A percentile compares a stretch with the other conserved stretches of the same genome.
These are phyloP conservation scores for Dryomyza anilis DNA, from an alignment of 2,888 invertebrate species.

Conservation along the genomic window DNA sequence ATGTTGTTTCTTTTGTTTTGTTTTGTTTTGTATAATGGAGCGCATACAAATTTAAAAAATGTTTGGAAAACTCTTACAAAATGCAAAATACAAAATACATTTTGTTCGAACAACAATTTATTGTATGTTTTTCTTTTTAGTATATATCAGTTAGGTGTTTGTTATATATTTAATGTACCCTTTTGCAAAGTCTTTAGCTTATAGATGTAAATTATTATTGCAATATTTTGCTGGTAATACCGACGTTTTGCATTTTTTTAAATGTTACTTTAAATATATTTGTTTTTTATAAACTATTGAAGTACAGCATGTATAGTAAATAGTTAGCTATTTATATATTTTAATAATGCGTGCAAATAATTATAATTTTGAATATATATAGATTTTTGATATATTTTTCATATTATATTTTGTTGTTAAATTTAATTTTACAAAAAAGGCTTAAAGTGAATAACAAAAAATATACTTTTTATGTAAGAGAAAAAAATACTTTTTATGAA, in stretches of 20 bases:
- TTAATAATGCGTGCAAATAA: neutral
- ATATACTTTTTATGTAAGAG: too few species aligned
- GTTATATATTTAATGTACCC: neutral
- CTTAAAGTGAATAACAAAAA: neutral
- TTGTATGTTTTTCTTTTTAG: conserved; percentile 8
- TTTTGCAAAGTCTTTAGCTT: conserved; percentile 14
- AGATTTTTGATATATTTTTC: too few species aligned
- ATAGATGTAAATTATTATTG: conserved; percentile 15
- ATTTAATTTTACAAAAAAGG: neutral
- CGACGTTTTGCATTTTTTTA: neutral
- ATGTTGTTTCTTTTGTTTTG: too few species aligned
- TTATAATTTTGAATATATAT: neutral
- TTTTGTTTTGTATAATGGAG: too few species aligned
- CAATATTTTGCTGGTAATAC: conserved; percentile 6
- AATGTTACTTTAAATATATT: conserved; percentile 10
- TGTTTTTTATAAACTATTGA: conserved; percentile 14
- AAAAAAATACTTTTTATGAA: too few species aligned
- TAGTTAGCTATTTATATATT: neutral
- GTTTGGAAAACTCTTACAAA: conserved; percentile 21
- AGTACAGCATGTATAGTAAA: conserved; percentile 7
- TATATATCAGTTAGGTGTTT: neutral
- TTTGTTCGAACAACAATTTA: conserved; percentile 5
- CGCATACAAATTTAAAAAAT: neutral
- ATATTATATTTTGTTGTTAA: too few species aligned
- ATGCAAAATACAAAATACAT: conserved; percentile 37